These are phyloP conservation scores for Drosophila formosana DNA, from an alignment of 2,888 invertebrate genomes.

Conservation along the genomic window DNA sequence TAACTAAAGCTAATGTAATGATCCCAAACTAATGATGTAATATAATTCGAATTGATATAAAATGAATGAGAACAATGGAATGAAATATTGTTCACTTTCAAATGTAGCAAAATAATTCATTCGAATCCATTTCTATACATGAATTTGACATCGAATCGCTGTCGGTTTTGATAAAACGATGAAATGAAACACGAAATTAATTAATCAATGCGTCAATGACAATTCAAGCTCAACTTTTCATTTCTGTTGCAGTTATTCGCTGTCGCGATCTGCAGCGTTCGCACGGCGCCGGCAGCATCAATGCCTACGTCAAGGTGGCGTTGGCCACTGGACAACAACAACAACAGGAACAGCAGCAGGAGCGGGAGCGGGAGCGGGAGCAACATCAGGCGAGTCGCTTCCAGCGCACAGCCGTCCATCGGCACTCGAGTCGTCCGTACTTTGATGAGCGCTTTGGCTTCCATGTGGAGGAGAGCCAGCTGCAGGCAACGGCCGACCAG, in stretches of 20 bases:
- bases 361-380: conserved; percentile 3
- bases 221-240: neutral
- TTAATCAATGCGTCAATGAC: neutral
- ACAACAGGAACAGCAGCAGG: neutral
- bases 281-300: conserved; percentile 88
- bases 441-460: conserved; percentile 92
- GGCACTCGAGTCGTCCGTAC: conserved; percentile 91
- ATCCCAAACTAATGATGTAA: neutral
- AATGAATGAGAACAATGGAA: no score
- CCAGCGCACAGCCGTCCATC: conserved; percentile 93
- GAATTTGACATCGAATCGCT: no score
- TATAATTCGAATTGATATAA: no score
- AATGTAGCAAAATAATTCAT: no score
- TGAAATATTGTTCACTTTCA: neutral
- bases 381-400: conserved; percentile 84
- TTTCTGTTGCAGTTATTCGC: conserved; percentile 88
- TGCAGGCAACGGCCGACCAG: conserved; percentile 15
- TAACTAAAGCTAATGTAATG: neutral
- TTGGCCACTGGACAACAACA: conserved; percentile 50
- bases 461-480: conserved; percentile 81
- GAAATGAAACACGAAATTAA: neutral
- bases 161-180: neutral
- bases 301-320: conserved; percentile 86
- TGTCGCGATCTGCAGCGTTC: conserved; percentile 90
- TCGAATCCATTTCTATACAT: no score